Evolutionary conservation across 1,140 invertebrate genomes (phyloP).

Genomic region (Galleria mellonella): DNA sequence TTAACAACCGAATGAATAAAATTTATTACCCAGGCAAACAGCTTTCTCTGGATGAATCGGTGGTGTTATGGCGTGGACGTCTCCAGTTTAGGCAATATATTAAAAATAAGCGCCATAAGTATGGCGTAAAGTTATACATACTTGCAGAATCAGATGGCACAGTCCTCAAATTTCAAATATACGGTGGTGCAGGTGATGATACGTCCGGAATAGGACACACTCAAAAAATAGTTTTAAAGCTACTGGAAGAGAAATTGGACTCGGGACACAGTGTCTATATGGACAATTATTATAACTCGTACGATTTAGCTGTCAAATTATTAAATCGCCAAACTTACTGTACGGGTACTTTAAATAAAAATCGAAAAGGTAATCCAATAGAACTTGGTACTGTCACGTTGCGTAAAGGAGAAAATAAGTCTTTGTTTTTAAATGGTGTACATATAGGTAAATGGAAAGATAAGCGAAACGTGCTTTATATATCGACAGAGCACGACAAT

Average conservation of each 20-base stretch:
- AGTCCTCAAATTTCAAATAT: conserved; percentile 28
- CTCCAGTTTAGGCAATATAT: conserved; percentile 48
- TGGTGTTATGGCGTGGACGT: conserved; percentile 52
- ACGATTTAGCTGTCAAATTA: conserved; percentile 21
- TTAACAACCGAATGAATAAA: conserved; percentile 27
- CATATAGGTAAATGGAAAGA: too few species aligned
- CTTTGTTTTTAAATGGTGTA: conserved; percentile 27
- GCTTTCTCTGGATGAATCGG: conserved; percentile 47
- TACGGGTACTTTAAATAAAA: conserved; percentile 27
- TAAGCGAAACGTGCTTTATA: too few species aligned
- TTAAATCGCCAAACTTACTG: conserved; percentile 24
- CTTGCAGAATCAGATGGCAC: conserved; percentile 39
- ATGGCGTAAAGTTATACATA: conserved; percentile 53
- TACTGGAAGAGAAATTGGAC: conserved; percentile 26
- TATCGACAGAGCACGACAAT: conserved; percentile 13
- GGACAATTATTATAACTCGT: conserved; percentile 39
- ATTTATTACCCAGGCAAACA: conserved; percentile 41
- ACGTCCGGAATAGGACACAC: conserved; percentile 17
- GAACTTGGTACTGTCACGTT: conserved; percentile 23
- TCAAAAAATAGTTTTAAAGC: conserved; percentile 26
- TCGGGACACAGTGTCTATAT: conserved; percentile 39
- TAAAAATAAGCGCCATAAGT: conserved; percentile 45
- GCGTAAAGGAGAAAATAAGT: conserved; percentile 14
- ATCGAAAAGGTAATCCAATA: conserved; percentile 19
- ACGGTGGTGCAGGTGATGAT: conserved; percentile 15